Evolutionary conservation across 1,140 invertebrate species (phyloP).

Genomic region (Gryon sp.): DNA sequence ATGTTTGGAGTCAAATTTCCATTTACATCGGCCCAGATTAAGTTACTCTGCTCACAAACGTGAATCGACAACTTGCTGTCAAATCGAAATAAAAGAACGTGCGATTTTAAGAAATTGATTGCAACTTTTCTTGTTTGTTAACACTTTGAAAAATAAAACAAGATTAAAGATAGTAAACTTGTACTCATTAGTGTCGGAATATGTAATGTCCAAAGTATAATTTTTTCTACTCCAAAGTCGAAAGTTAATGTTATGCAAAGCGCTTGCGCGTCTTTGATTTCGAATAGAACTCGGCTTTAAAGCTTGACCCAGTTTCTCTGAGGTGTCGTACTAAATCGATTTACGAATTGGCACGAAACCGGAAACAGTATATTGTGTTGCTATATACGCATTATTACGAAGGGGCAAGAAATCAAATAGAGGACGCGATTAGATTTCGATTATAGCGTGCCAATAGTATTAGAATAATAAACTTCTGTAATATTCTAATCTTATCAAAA

Average conservation of each 20-base stretch:
- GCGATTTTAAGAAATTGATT: constrained; percentile 37
- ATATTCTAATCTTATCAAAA: too few species aligned
- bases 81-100: constrained; percentile 43
- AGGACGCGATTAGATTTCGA: constrained; percentile 26
- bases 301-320: constrained; percentile 63
- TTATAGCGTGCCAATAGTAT: too few species aligned
- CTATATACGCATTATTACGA: constrained; percentile 25
- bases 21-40: constrained; percentile 30
- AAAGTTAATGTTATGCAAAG: constrained; percentile 43
- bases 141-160: constrained; percentile 33
- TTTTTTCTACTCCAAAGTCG: constrained; percentile 2
- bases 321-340: constrained; percentile 64
- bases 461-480: too few species aligned
- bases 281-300: constrained; percentile 36
- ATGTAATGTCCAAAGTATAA: constrained; percentile 19
- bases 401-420: constrained; percentile 46
- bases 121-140: constrained; percentile 41
- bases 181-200: constrained; percentile 37
- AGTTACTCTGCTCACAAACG: constrained; percentile 14
- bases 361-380: constrained; percentile 25
- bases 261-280: constrained; percentile 48
- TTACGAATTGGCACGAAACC: constrained; percentile 62
- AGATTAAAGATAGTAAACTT: constrained; percentile 28
- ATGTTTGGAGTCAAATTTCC: constrained; percentile 30
- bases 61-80: constrained; percentile 18